A percentile compares a stretch with the other conserved stretches of the same genome.
These are phyloP conservation scores for Drosophila dives DNA, from an alignment of 2,888 invertebrate species.

Conservation along the genomic window DNA sequence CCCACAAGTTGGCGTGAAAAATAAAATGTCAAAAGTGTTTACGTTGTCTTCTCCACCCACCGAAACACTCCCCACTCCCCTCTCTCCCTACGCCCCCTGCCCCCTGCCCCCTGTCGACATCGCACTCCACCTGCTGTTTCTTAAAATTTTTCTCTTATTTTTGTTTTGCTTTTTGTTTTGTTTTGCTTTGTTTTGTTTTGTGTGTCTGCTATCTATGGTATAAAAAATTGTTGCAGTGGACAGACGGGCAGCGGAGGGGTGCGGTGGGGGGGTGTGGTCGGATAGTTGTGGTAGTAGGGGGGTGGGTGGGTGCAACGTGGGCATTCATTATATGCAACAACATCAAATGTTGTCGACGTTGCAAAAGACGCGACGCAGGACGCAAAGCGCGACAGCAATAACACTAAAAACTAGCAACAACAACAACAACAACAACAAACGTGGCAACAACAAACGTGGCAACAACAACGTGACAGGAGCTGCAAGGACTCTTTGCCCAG, in stretches of 20 bases:
- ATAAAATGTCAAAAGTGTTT: slow-evolving; percentile 80
- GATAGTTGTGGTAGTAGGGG: neutral
- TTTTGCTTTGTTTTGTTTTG: slow-evolving; percentile 43
- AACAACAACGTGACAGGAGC: slow-evolving; percentile 23
- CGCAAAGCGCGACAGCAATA: slow-evolving; percentile 72
- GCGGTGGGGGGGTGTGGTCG: neutral
- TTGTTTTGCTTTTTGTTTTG: slow-evolving; percentile 9
- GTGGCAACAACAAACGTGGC: neutral
- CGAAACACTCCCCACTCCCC: neutral
- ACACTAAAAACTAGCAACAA: slow-evolving; percentile 73
- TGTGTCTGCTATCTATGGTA: slow-evolving; percentile 63
- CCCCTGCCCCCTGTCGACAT: too few relatives aligned
- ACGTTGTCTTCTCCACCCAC: slow-evolving; percentile 49
- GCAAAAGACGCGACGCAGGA: slow-evolving; percentile 72
- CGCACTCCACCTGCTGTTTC: slow-evolving; percentile 9
- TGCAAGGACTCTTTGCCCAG: slow-evolving; percentile 53
- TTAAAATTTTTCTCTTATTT: slow-evolving; percentile 16
- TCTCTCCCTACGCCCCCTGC: neutral
- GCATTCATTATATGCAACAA: slow-evolving; percentile 78
- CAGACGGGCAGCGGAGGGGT: neutral
- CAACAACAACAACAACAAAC: slow-evolving; percentile 47
- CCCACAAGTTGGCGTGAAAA: slow-evolving; percentile 71
- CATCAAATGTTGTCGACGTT: slow-evolving; percentile 78
- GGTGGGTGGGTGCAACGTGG: slow-evolving; percentile 23
- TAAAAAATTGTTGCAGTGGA: slow-evolving; percentile 68